Evolutionary conservation across 2,888 invertebrate genomes (phyloP).

Genomic region (Hirtodrosophila cameraria): DNA sequence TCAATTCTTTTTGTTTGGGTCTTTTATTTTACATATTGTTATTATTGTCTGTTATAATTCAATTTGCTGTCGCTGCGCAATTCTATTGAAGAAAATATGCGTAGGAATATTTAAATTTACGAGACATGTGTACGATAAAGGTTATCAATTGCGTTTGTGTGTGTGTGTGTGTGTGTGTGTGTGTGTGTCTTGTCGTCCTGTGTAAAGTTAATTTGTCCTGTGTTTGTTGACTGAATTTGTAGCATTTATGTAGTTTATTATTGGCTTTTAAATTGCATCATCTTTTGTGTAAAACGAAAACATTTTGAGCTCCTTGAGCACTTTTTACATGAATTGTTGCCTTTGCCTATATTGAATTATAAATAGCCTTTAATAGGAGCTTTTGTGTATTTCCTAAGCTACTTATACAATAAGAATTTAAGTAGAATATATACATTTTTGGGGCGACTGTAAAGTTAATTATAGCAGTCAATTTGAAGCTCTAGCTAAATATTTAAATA

Average conservation of each 20-base stretch:
- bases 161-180: neutral
- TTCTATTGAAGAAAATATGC: constrained; percentile 40
- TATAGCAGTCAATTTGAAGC: neutral
- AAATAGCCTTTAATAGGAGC: constrained; percentile 17
- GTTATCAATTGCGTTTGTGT: neutral
- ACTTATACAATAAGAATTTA: constrained; percentile 16
- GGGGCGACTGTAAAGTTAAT: neutral
- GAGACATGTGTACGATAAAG: constrained; percentile 25
- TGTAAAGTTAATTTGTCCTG: constrained; percentile 40
- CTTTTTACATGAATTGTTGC: neutral
- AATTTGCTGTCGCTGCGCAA: constrained; percentile 39
- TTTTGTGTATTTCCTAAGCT: constrained; percentile 18
- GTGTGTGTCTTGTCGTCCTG: constrained; percentile 1
- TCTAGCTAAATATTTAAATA: neutral
- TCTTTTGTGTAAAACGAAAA: constrained; percentile 3
- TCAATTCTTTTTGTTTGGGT: constrained; percentile 34
- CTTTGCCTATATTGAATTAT: constrained; percentile 13
- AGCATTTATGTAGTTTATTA: constrained; percentile 44
- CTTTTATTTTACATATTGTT: constrained; percentile 32
- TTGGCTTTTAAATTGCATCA: constrained; percentile 42
- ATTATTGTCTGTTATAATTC: constrained; percentile 58
- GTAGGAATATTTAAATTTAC: constrained; percentile 58
- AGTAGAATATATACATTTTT: constrained; percentile 2
- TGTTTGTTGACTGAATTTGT: constrained; percentile 53
- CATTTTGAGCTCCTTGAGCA: neutral